phyloP scores from a whole-genome alignment of 1,140 invertebrate species.

The Aphaenogaster rudis region DNA sequence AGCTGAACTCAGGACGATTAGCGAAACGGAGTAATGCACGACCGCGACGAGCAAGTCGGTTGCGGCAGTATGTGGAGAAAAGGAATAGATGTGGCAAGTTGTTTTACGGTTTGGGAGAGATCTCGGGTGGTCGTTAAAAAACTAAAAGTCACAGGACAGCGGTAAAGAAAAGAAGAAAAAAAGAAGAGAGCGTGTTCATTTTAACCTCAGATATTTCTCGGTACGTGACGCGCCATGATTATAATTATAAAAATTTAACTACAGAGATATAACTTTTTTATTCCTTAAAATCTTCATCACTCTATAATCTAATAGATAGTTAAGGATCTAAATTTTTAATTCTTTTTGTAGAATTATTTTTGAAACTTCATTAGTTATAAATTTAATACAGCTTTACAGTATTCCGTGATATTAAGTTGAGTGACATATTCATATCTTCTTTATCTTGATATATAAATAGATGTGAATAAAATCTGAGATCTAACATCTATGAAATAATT shows the following conservation, averaged over 20 bases:
- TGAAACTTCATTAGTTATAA: background rate
- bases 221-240: background rate
- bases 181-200: background rate
- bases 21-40: slow-evolving; percentile 39
- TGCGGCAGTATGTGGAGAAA: slow-evolving; percentile 23
- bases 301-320: background rate
- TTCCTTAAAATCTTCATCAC: background rate
- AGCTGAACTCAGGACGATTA: slow-evolving; percentile 68
- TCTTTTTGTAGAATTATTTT: background rate
- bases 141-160: background rate
- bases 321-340: slow-evolving; percentile 15
- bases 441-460: background rate
- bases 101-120: slow-evolving; percentile 45
- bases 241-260: background rate
- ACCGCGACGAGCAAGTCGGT: slow-evolving; percentile 52
- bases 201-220: slow-evolving; percentile 1
- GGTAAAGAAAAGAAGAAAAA: slow-evolving; percentile 1
- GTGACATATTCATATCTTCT: background rate
- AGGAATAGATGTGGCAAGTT: slow-evolving; percentile 20
- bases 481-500: background rate
- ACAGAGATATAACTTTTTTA: background rate
- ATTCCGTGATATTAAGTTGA: background rate
- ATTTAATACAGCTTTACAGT: background rate
- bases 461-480: background rate
- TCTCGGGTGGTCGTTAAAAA: slow-evolving; percentile 54